phyloP scores from a whole-genome alignment of 1,140 invertebrate species.

The Caenorhabditis brenneri region DNA sequence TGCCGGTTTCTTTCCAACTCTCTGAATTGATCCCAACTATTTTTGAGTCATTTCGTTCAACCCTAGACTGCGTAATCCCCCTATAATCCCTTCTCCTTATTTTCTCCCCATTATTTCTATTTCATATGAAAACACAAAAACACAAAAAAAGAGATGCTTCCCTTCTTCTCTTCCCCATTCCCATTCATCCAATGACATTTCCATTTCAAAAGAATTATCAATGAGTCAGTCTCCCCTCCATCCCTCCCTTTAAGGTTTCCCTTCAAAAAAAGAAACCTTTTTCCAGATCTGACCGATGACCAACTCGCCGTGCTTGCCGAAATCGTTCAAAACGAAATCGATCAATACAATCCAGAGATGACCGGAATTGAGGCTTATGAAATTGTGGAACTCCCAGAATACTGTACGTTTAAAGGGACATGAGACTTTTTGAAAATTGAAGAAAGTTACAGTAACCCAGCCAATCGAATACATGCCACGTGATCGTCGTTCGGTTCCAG shows the following conservation, averaged over 20 bases:
- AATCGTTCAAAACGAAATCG: slow-evolving; percentile 28
- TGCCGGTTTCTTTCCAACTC: too few species aligned
- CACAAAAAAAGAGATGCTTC: too few species aligned
- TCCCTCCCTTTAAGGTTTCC: too few species aligned
- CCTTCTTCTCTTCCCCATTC: too few species aligned
- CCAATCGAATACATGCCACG: slow-evolving; percentile 35
- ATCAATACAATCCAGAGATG: slow-evolving; percentile 19
- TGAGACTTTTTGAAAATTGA: neutral
- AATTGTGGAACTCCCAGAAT: slow-evolving; percentile 4
- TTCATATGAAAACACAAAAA: too few species aligned
- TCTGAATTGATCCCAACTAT: too few species aligned
- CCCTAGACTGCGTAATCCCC: too few species aligned
- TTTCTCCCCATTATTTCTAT: too few species aligned
- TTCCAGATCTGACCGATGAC: slow-evolving; percentile 10
- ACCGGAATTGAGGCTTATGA: neutral
- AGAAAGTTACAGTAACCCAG: slow-evolving; percentile 4
- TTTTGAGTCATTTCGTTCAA: too few species aligned
- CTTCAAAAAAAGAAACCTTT: neutral
- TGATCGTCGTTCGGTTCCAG: slow-evolving; percentile 18
- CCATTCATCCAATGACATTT: too few species aligned
- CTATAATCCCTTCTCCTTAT: too few species aligned
- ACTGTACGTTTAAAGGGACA: neutral
- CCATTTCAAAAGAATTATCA: too few species aligned
- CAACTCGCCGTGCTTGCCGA: neutral
- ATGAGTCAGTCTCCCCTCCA: neutral